Percentiles rank a stretch among this genome's conserved stretches.
phyloP scores from a whole-genome alignment of 2,888 invertebrate genomes.

The Lydus trimaculatus region DNA sequence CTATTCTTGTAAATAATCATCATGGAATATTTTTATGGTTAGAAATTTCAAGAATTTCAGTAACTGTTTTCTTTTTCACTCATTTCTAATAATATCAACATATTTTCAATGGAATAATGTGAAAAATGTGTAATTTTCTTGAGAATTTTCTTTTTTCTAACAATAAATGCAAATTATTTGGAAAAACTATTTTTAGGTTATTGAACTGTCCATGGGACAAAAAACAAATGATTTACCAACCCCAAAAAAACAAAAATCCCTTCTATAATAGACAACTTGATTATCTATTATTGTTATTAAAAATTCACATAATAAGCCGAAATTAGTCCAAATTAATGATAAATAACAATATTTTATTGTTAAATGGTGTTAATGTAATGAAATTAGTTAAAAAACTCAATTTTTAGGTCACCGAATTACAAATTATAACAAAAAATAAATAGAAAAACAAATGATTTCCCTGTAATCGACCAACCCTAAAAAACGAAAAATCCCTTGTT shows the following conservation, averaged over 20 bases:
- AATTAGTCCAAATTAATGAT: no score
- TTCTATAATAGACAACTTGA: no score
- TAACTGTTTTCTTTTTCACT: not conserved
- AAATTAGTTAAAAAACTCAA: not conserved
- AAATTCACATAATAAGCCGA: no score
- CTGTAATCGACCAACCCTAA: not conserved
- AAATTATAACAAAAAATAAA: not conserved
- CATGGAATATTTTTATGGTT: not conserved
- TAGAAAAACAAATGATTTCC: not conserved
- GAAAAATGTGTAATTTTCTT: not conserved
- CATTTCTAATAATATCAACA: not conserved
- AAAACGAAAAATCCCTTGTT: not conserved
- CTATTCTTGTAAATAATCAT: not conserved
- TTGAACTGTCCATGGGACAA: no score
- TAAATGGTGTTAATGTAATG: not conserved
- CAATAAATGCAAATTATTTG: no score
- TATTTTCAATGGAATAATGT: not conserved
- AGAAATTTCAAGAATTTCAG: not conserved
- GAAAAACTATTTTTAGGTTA: no score
- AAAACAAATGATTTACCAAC: no score
- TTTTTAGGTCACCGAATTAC: not conserved
- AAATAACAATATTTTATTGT: no score
- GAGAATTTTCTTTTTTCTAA: not conserved
- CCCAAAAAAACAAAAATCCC: no score
- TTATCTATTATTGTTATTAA: no score